phyloP scores from a whole-genome alignment of 2,113 vertebrate genomes.

The Elaphurus davidianus region DNA sequence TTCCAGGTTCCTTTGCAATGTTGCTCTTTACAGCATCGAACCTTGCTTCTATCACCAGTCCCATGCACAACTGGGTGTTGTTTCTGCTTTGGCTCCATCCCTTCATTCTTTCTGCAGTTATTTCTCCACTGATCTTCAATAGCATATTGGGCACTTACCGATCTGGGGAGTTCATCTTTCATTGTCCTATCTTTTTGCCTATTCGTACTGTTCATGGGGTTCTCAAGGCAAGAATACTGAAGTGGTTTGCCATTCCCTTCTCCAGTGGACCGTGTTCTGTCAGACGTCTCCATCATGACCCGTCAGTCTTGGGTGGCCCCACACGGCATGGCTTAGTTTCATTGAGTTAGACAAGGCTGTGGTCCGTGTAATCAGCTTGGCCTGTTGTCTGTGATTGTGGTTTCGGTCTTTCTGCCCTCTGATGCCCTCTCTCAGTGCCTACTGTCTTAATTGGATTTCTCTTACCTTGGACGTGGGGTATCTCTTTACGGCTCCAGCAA shows the following conservation, averaged over 20 bases:
- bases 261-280: neutral
- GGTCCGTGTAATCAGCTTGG: neutral
- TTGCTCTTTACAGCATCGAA: neutral
- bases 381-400: neutral
- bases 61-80: neutral
- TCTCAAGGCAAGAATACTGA: neutral
- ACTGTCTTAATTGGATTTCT: neutral
- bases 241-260: neutral
- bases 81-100: neutral
- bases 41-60: neutral
- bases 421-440: neutral
- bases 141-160: neutral
- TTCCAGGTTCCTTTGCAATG: neutral
- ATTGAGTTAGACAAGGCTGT: neutral
- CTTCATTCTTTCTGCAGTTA: neutral
- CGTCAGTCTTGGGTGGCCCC: neutral
- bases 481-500: neutral
- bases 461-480: neutral
- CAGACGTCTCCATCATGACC: neutral
- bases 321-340: neutral
- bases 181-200: neutral
- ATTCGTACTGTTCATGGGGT: neutral
- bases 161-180: neutral
- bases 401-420: neutral
- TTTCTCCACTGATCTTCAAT: neutral